These are phyloP conservation scores for Melitaea cinxia DNA, from an alignment of 1,140 invertebrate genomes.

Conservation along the genomic window DNA sequence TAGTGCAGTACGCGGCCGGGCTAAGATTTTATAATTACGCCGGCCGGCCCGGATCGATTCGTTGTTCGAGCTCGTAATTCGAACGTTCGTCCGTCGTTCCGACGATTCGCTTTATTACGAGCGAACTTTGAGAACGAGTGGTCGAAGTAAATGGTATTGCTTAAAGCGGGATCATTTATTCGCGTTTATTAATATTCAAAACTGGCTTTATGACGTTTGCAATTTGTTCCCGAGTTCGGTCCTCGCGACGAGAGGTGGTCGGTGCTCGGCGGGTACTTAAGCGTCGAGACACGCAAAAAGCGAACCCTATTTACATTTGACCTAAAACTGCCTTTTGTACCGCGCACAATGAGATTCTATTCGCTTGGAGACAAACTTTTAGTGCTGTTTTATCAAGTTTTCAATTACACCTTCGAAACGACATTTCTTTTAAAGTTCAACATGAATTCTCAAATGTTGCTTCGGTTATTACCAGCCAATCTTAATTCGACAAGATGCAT, in stretches of 20 bases:
- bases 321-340: conserved; percentile 64
- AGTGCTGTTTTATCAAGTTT: conserved; percentile 3
- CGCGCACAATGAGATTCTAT: conserved; percentile 34
- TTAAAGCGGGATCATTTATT: conserved; percentile 60
- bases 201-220: conserved; percentile 70
- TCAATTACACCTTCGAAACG: not conserved
- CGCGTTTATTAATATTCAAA: conserved; percentile 73
- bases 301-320: conserved; percentile 74
- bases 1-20: conserved; percentile 24
- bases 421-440: not conserved
- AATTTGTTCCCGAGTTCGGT: conserved; percentile 59
- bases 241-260: conserved; percentile 52
- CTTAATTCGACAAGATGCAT: no score
- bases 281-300: conserved; percentile 67
- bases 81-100: not conserved
- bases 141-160: conserved; percentile 46
- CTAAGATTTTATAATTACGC: conserved; percentile 23
- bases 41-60: conserved; percentile 7
- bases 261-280: conserved; percentile 36
- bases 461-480: not conserved
- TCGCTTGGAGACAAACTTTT: conserved; percentile 17
- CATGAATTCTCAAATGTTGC: not conserved
- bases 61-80: not conserved
- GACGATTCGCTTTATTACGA: conserved; percentile 3
- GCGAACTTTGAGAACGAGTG: conserved; percentile 54